Conservation (phyloP, 2,888 invertebrate species). For the Pteria penguin region DNA sequence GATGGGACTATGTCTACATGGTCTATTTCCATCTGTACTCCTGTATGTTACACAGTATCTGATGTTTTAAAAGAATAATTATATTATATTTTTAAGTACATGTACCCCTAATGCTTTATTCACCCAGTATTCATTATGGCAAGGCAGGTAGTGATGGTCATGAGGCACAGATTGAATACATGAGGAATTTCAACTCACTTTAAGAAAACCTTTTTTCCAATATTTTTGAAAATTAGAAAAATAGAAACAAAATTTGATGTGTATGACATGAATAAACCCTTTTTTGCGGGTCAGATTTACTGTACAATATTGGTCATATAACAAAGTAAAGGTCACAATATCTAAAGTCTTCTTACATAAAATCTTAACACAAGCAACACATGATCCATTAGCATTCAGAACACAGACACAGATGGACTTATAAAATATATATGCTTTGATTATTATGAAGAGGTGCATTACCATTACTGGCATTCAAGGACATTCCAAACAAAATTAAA, state of each 20-base stretch:
- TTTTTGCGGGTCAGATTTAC: not conserved
- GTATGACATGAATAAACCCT: not conserved
- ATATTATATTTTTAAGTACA: not conserved
- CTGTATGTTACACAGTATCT: too few relatives aligned
- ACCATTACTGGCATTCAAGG: too few relatives aligned
- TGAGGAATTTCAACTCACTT: not conserved
- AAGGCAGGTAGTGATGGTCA: conserved; percentile 11
- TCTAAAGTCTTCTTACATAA: not conserved
- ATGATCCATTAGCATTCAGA: not conserved
- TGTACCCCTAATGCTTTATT: conserved; percentile 11
- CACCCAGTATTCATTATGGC: conserved; percentile 16
- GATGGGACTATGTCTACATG: too few relatives aligned
- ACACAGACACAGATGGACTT: not conserved
- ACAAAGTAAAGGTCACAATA: not conserved
- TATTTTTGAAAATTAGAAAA: too few relatives aligned
- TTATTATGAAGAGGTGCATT: too few relatives aligned
- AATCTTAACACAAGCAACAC: not conserved
- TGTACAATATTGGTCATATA: not conserved
- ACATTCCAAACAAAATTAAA: not conserved
- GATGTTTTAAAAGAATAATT: too few relatives aligned
- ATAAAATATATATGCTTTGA: too few relatives aligned
- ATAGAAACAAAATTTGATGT: not conserved
- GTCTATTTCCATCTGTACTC: too few relatives aligned
- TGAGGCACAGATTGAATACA: not conserved
- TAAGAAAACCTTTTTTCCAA: not conserved